phyloP scores from a whole-genome alignment of 2,888 invertebrate genomes.

The Tenthredo notha region DNA sequence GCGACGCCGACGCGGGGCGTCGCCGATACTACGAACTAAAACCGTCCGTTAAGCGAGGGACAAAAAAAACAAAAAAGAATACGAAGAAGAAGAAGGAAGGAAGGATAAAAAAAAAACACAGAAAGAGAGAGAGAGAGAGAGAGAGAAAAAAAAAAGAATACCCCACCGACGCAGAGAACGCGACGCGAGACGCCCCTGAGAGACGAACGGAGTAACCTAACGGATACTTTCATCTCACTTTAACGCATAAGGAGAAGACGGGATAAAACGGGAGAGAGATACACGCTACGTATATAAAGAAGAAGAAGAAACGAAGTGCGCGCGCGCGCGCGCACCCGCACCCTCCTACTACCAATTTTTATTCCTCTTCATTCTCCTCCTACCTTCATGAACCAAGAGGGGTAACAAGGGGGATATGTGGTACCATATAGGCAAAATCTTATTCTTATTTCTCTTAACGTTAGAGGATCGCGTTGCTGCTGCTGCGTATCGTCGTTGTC shows the following conservation, averaged over 20 bases:
- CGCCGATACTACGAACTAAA: constrained; percentile 37
- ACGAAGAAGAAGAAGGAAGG: too few species aligned
- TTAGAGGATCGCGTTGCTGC: too few species aligned
- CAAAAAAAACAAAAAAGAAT: too few species aligned
- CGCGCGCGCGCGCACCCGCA: not conserved
- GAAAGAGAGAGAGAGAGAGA: too few species aligned
- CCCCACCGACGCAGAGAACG: constrained; percentile 6
- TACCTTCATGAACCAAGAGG: too few species aligned
- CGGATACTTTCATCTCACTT: not conserved
- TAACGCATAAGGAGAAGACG: not conserved
- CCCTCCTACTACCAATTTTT: constrained; percentile 18
- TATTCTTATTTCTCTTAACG: too few species aligned
- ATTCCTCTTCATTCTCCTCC: constrained; percentile 56
- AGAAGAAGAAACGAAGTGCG: too few species aligned
- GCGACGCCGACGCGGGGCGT: constrained; percentile 32
- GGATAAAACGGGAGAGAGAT: not conserved
- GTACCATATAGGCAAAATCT: too few species aligned
- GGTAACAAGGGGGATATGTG: too few species aligned
- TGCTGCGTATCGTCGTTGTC: too few species aligned
- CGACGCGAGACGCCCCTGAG: constrained; percentile 3
- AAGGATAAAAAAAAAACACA: too few species aligned
- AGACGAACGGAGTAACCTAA: not conserved
- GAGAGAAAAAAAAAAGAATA: not conserved
- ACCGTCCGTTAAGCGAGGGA: not conserved
- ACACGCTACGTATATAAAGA: too few species aligned